These are phyloP conservation scores for Pegoplata infirma DNA, from an alignment of 2,888 invertebrate species.

Conservation along the genomic window DNA sequence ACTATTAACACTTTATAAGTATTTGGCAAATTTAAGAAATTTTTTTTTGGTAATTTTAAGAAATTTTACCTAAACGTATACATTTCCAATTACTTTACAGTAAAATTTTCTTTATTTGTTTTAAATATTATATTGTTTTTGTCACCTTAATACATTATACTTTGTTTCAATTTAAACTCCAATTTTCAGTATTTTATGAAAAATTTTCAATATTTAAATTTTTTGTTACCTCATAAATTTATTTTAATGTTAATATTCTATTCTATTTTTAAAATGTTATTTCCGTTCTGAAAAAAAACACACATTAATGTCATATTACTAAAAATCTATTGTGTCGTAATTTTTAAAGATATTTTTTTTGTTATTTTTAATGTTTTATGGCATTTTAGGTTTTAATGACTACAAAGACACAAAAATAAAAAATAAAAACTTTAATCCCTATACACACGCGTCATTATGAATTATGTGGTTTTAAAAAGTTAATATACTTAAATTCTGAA, in stretches of 20 bases:
- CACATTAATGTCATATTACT: slow-evolving; percentile 26
- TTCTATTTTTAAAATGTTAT: not conserved
- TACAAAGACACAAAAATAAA: too few species aligned
- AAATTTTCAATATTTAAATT: too few species aligned
- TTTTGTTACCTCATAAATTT: slow-evolving; percentile 7
- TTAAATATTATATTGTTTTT: too few species aligned
- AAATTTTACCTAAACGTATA: too few species aligned
- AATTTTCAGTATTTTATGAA: too few species aligned
- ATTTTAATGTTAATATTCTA: not conserved
- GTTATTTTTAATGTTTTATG: slow-evolving; percentile 16
- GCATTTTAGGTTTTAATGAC: slow-evolving; percentile 16
- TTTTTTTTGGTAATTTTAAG: too few species aligned
- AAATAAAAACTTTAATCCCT: slow-evolving; percentile 21
- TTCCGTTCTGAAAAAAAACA: slow-evolving; percentile 25
- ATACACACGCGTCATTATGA: slow-evolving; percentile 38
- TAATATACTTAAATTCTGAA: slow-evolving; percentile 27
- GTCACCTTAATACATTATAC: too few species aligned
- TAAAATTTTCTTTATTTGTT: too few species aligned
- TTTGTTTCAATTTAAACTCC: too few species aligned
- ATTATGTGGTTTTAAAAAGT: slow-evolving; percentile 33
- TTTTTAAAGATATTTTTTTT: slow-evolving; percentile 11
- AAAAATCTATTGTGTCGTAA: slow-evolving; percentile 23
- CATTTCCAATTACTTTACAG: too few species aligned
- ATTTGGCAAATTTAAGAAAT: too few species aligned
- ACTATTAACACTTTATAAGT: too few species aligned